A percentile compares a stretch with the other conserved stretches of the same genome.
Conservation (phyloP, 2,888 invertebrate species). For the Junonia oenone region DNA sequence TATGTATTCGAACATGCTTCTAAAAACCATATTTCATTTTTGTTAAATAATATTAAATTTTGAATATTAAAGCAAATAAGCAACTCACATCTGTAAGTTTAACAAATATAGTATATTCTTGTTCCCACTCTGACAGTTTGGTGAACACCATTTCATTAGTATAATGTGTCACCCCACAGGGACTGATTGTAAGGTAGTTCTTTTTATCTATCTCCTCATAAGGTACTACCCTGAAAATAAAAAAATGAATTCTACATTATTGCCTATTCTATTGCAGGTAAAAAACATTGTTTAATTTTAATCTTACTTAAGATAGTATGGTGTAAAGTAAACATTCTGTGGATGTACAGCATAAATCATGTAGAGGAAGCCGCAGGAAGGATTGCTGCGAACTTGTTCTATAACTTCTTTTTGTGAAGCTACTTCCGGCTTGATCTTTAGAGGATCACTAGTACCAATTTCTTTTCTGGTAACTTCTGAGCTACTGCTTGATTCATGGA, state of each 20-base stretch:
- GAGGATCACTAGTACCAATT: slow-evolving; percentile 45
- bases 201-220: slow-evolving; percentile 84
- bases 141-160: slow-evolving; percentile 88
- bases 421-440: slow-evolving; percentile 65
- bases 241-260: neutral
- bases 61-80: no score
- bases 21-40: no score
- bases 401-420: slow-evolving; percentile 67
- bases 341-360: slow-evolving; percentile 86
- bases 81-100: slow-evolving; percentile 85
- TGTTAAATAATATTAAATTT: no score
- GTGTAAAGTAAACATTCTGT: slow-evolving; percentile 85
- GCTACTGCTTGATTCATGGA: slow-evolving; percentile 37
- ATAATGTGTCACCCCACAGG: slow-evolving; percentile 89
- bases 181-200: slow-evolving; percentile 90
- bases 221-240: slow-evolving; percentile 82
- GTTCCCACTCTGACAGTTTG: slow-evolving; percentile 87
- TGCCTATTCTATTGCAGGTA: no score
- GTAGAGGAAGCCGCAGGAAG: slow-evolving; percentile 85
- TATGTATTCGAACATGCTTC: no score
- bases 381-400: slow-evolving; percentile 73
- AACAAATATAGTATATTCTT: slow-evolving; percentile 89
- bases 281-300: no score
- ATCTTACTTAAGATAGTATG: slow-evolving; percentile 86
- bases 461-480: slow-evolving; percentile 27